Evolutionary conservation across 2,888 invertebrate genomes (phyloP), one percentile per base, ranked within the genome.

Genomic region (Plagodis pulveraria): DNA sequence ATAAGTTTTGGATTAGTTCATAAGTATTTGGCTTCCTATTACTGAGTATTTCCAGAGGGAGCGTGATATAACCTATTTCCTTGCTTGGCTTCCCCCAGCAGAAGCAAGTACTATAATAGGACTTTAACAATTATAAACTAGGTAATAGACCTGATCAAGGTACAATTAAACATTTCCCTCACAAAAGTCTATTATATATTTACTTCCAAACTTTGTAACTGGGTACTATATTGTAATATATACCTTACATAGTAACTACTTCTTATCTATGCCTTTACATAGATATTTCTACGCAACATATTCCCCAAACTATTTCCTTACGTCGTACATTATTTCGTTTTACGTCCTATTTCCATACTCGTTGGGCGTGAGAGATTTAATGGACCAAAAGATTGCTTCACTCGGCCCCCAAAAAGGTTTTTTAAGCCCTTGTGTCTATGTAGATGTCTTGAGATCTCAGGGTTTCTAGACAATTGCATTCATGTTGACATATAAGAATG

Each of bases 271-370:
- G 0, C 44, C 45, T 35, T 55, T 44, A 48, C 59, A 45, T 56
- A 52, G 48, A 44, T 59, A 63, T 73, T 75, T 70, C 68, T 70
- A 68, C 63, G 67, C 70, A 68, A 86, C 84, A 87, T 87, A 87
- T 87, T 86, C 78, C 68, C 70, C 70, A 76, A 87, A 87, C 86
- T 87, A 87, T 80, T 86, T 83, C 82, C 78, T 77, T 82, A 83
- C 79, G 60, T 58, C 52, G 64, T 63, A 84, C 77, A 89, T 83
- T 90, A 90, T 89, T 91, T 87, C 86, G 87, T 84, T 87, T 86
- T 83, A 86, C 89, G 88, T 91, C 84, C 91, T 91, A 92, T 92
- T 89, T 91, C 89, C 91, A 92, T 92, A 92, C 83, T 83, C 91
- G 89, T 83, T 77, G 83, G 88, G 87, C 91, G 91, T 90, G 91